Evolutionary conservation across 1,140 invertebrate genomes (phyloP), one percentile per base, ranked within the genome.

Genomic region (Formica exsecta): DNA sequence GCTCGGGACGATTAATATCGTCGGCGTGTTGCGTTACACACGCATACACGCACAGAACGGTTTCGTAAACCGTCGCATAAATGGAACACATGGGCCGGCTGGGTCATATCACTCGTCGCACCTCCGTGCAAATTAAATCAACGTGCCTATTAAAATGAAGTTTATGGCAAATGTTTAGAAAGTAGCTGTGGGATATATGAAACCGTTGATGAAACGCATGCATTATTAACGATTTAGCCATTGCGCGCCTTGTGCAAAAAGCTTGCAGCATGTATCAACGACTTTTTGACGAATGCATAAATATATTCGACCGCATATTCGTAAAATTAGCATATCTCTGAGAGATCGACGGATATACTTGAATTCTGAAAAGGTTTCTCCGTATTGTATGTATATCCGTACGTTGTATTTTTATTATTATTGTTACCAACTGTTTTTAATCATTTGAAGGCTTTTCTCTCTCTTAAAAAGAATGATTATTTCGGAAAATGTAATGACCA

Each of bases 71-170:
- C n/a, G 74, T 71, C 48, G 38, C 51, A 36, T 41, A 57, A 65
- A 65, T 76, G 29, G 44, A 62, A 76, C 73, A 41, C 32, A 29
- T n/a, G 44, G 9, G 70, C 71, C 41, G 76, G 70, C 59, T n/a
- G 76, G 62, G 36, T 51, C 44, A 54, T 32, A 75, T 25, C 19
- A n/a, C 22, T 54, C 36, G 74, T 77, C 74, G 73, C 71, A 77
- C 81, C 59, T 85, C 44, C 73, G 74, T 85, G 81, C 61, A 57
- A 77, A 85, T 77, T 75, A 77, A 75, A 85, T 75, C 81, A 65
- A 77, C 81, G 41, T 36, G 32, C 38, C 54, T 38, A 73, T 81
- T 73, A 73, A 73, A 81, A 81, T 32, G 19, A 73, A 83, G 79
- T 74, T 83, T 74, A 74, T 48, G 66, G 51, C 36, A 44, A 83